phyloP scores from a whole-genome alignment of 2,888 invertebrate species.

The Drosophila villosipedis region DNA sequence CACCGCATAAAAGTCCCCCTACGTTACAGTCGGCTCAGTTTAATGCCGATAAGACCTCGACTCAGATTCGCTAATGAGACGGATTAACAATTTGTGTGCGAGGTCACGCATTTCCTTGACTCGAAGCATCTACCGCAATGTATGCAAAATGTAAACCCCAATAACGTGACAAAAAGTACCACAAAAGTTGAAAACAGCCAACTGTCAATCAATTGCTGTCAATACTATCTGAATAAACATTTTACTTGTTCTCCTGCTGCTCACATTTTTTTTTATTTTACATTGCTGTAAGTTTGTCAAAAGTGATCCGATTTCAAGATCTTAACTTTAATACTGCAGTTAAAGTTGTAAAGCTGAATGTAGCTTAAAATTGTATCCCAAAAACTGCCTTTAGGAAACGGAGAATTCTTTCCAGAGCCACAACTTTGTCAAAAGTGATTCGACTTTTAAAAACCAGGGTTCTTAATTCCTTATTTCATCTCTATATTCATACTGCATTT shows the following conservation, averaged over 20 bases:
- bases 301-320: background rate
- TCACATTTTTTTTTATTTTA: too few relatives aligned
- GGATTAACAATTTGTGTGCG: background rate
- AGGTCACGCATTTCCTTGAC: slow-evolving; percentile 15
- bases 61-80: background rate
- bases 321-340: background rate
- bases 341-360: background rate
- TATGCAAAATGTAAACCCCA: slow-evolving; percentile 11
- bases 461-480: background rate
- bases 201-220: background rate
- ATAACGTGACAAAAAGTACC: slow-evolving; percentile 4
- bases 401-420: background rate
- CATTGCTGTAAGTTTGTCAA: too few relatives aligned
- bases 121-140: background rate
- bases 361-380: background rate
- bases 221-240: background rate
- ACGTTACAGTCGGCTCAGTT: background rate
- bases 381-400: background rate
- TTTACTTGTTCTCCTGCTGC: background rate
- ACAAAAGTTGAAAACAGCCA: background rate
- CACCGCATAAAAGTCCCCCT: background rate
- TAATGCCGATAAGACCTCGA: slow-evolving; percentile 2
- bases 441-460: background rate
- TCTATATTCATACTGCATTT: background rate
- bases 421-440: background rate